Evolutionary conservation across 2,888 invertebrate genomes (phyloP), one percentile per base, ranked within the genome.

Genomic region (Phaonia tiefii): DNA sequence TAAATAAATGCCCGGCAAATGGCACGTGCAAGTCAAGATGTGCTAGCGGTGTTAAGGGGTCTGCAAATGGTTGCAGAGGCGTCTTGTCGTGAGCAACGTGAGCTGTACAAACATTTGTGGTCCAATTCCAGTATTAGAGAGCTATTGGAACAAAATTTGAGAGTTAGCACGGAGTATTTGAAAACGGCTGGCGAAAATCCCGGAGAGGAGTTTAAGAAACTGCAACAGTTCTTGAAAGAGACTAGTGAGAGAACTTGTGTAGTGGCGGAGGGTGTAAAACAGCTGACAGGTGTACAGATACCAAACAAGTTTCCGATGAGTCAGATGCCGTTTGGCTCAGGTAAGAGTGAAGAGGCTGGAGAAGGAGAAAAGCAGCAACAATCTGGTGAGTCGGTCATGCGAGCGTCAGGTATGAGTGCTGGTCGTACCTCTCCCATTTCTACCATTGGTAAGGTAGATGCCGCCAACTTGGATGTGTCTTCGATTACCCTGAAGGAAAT

Each of bases 81-180:
- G 31, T 4, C 15, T 8, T 87, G 93, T 22, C 94, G 93, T 87
- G 90, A 94, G 79, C 95, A 96, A 88, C 92, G 94, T 86, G 92
- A 93, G 83, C 91, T 92, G 81, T 87, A 93, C 74, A 93, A 92
- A 88, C 90, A 92, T 83, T 89, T 94, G 84, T 94, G 95, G 93
- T 92, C 92, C 89, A 95, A 95, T 89, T 96, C 95, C 17, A 95
- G 94, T 88, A 85, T 95, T 51, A 94, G 92, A 87, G 91, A 92
- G 60, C 84, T 92, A n/a, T 54, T 90, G 31, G 85, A 86, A 1
- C 81, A 84, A 17, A 88, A 87, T 86, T 70, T 87, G 13, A 85
- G 84, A 66, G 82, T 86, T 54, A 84, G 87, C 37, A 67, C 83
- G 31, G 83, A 88, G 15, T 86, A 85, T 65, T 37, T 87, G 1